A percentile compares a stretch with the other conserved stretches of the same genome.
Conservation (phyloP, 2,888 invertebrate genomes). For the Drosophila melanosoma region DNA sequence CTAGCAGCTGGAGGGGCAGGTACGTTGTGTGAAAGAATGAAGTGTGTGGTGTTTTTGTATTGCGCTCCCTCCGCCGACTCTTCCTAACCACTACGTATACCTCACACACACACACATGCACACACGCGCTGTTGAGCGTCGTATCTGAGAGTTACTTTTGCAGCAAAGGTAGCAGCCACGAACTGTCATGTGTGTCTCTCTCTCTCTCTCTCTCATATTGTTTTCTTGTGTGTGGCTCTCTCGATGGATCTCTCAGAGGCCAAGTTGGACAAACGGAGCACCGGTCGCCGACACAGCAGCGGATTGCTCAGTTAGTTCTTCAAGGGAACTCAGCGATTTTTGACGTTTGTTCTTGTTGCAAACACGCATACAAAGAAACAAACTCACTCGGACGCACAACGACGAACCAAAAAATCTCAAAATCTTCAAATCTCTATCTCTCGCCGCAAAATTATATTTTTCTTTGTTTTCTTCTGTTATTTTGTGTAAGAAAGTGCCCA, state of each 20-base stretch:
- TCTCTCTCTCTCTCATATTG: background rate
- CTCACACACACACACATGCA: constrained; percentile 20
- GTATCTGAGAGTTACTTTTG: constrained; percentile 38
- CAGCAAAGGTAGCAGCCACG: constrained; percentile 43
- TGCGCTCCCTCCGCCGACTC: constrained; percentile 14
- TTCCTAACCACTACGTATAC: constrained; percentile 39
- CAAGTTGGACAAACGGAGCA: constrained; percentile 52
- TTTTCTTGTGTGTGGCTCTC: constrained; percentile 7
- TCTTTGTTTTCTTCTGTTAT: constrained; percentile 10
- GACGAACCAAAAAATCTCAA: background rate
- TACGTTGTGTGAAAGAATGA: constrained; percentile 12
- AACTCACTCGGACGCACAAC: constrained; percentile 1
- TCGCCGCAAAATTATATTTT: constrained; percentile 17
- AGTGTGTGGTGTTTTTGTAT: constrained; percentile 10
- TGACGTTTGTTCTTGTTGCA: constrained; percentile 62
- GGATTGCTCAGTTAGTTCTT: constrained; percentile 69
- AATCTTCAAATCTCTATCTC: background rate
- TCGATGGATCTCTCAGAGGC: constrained; percentile 20
- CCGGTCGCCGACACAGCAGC: constrained; percentile 41
- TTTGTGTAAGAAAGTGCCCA: constrained; percentile 29
- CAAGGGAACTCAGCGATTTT: constrained; percentile 70
- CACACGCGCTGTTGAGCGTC: background rate
- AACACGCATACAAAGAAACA: constrained; percentile 2
- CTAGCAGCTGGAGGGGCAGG: background rate
- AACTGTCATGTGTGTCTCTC: constrained; percentile 9